Conservation (phyloP, 2,113 vertebrate genomes). For the Centrocercus urophasianus region DNA sequence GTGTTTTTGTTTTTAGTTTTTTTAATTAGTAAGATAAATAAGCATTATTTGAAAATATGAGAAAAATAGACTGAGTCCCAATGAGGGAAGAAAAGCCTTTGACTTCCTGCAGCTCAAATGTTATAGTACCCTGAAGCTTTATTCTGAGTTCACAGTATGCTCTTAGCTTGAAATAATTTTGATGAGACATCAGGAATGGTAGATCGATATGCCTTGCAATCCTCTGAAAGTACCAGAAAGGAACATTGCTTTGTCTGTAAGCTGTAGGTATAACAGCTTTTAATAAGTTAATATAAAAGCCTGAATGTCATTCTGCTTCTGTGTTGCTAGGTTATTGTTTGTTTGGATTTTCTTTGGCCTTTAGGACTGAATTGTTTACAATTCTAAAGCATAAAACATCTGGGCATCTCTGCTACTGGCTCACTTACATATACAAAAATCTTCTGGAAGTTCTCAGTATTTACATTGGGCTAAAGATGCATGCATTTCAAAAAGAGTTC, state of each 20-base stretch:
- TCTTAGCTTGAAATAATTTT: slow-evolving; percentile 37
- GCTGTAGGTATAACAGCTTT: neutral
- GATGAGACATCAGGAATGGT: slow-evolving; percentile 14
- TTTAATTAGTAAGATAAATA: too few relatives aligned
- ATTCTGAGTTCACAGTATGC: neutral
- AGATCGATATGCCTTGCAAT: slow-evolving; percentile 2
- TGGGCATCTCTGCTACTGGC: neutral
- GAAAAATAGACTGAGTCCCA: neutral
- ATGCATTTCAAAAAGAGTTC: neutral
- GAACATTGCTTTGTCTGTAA: neutral
- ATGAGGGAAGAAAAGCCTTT: neutral
- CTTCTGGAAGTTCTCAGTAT: neutral
- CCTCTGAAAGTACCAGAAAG: slow-evolving; percentile 21
- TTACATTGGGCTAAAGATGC: neutral
- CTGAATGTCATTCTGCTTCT: neutral
- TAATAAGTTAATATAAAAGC: neutral
- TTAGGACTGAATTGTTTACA: neutral
- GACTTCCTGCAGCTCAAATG: neutral
- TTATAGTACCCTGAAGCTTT: neutral
- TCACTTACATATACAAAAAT: neutral
- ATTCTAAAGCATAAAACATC: neutral
- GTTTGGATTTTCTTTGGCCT: neutral
- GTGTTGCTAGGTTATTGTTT: neutral
- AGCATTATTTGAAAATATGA: neutral
- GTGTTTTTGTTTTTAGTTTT: neutral